These are phyloP conservation scores for Eupithecia pulchellata DNA, from an alignment of 2,888 invertebrate species.

Conservation along the genomic window DNA sequence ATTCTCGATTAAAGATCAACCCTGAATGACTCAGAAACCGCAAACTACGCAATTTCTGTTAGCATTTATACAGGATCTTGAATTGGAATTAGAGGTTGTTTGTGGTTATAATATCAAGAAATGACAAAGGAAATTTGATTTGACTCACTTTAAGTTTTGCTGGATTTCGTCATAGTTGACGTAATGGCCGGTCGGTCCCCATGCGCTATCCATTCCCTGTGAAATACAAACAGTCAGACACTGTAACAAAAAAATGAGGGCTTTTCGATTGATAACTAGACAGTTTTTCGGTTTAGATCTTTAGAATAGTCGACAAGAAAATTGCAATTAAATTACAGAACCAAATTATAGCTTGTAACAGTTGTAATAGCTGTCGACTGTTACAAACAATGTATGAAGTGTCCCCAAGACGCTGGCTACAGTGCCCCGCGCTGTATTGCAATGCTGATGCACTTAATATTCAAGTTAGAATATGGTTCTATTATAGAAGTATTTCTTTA, in stretches of 20 bases:
- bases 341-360: too few relatives aligned
- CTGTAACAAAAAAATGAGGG: background rate
- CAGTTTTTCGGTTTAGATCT: background rate
- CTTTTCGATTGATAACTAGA: background rate
- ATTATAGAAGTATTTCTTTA: background rate
- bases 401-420: too few relatives aligned
- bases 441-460: too few relatives aligned
- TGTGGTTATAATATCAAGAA: slow-evolving; percentile 3
- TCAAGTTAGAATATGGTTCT: too few relatives aligned
- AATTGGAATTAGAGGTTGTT: background rate
- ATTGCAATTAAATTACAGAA: too few relatives aligned
- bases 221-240: slow-evolving; percentile 31
- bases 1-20: background rate
- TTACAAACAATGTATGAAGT: too few relatives aligned
- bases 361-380: too few relatives aligned
- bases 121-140: slow-evolving; percentile 25
- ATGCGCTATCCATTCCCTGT: slow-evolving; percentile 79
- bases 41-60: slow-evolving; percentile 1
- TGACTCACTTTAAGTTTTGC: slow-evolving; percentile 91
- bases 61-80: slow-evolving; percentile 4
- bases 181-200: slow-evolving; percentile 87
- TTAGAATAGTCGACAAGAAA: too few relatives aligned
- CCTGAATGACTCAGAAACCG: background rate
- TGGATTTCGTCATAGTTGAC: slow-evolving; percentile 95
- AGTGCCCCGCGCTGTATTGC: too few relatives aligned